phyloP scores from a whole-genome alignment of 2,797 vertebrate genomes.

The Pterois miles region DNA sequence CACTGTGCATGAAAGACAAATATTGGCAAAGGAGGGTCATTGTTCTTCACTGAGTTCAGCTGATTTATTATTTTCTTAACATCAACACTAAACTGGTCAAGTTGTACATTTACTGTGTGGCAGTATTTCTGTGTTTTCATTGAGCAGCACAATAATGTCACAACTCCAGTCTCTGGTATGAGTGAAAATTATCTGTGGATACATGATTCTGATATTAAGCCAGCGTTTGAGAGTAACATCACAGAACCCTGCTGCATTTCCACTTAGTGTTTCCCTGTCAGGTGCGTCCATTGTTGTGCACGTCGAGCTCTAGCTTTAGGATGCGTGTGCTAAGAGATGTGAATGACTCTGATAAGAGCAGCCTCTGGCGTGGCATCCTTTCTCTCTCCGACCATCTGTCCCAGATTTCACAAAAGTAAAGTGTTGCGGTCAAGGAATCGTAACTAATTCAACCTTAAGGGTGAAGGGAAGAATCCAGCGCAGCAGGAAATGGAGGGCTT shows the following conservation, averaged over 20 bases:
- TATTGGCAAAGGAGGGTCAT: neutral
- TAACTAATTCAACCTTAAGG: constrained; percentile 82
- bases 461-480: constrained; percentile 53
- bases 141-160: neutral
- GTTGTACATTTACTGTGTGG: neutral
- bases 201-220: neutral
- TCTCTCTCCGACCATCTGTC: constrained; percentile 74
- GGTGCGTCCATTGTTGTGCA: constrained; percentile 24
- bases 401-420: constrained; percentile 79
- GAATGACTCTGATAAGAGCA: constrained; percentile 69
- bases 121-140: neutral
- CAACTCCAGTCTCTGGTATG: neutral
- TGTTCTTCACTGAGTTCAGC: neutral
- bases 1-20: neutral
- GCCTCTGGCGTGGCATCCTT: constrained; percentile 68
- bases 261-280: constrained; percentile 13
- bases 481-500: constrained; percentile 29
- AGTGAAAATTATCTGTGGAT: neutral
- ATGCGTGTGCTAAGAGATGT: constrained; percentile 30
- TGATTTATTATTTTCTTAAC: neutral
- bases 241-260: neutral
- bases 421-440: constrained; percentile 73
- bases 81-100: neutral
- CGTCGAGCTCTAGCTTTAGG: constrained; percentile 44
- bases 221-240: neutral